A percentile compares a stretch with the other conserved stretches of the same genome.
Evolutionary conservation across 2,888 invertebrate species (phyloP).

Genomic region (Hydraecia micacea): DNA sequence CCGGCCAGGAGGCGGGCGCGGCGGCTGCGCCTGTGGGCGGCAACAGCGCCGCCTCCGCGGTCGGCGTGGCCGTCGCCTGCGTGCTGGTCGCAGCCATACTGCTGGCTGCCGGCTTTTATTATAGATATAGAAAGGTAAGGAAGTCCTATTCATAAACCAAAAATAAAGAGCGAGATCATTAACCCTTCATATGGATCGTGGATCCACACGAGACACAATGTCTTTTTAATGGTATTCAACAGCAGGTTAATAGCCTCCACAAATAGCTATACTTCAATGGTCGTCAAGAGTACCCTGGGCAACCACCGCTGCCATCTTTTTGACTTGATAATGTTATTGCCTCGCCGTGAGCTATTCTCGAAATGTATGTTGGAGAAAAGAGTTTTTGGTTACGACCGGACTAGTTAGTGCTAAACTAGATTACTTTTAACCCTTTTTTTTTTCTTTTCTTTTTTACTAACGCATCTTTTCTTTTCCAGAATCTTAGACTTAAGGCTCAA

Average conservation of each 20-base stretch:
- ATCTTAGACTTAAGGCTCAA: slow-evolving; percentile 92
- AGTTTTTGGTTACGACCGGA: background rate
- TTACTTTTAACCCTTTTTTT: too few species aligned
- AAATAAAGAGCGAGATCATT: background rate
- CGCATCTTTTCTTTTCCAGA: slow-evolving; percentile 75
- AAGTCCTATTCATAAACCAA: background rate
- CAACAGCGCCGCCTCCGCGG: slow-evolving; percentile 91
- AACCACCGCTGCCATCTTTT: too few species aligned
- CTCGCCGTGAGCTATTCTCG: background rate
- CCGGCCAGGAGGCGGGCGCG: slow-evolving; percentile 93
- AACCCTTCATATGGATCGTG: too few species aligned
- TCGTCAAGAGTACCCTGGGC: background rate
- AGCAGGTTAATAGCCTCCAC: background rate
- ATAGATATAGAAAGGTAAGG: slow-evolving; percentile 90
- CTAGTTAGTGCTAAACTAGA: background rate
- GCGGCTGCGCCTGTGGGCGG: slow-evolving; percentile 91
- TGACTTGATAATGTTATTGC: background rate
- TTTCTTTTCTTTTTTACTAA: background rate
- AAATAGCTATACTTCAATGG: background rate
- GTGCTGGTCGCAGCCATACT: slow-evolving; percentile 91
- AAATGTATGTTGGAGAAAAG: background rate
- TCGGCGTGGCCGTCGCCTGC: slow-evolving; percentile 92
- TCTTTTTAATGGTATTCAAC: too few species aligned
- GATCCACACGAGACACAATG: too few species aligned
- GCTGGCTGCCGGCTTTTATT: slow-evolving; percentile 91